Conservation (phyloP, 2,797 vertebrate species). For the Channa striata region DNA sequence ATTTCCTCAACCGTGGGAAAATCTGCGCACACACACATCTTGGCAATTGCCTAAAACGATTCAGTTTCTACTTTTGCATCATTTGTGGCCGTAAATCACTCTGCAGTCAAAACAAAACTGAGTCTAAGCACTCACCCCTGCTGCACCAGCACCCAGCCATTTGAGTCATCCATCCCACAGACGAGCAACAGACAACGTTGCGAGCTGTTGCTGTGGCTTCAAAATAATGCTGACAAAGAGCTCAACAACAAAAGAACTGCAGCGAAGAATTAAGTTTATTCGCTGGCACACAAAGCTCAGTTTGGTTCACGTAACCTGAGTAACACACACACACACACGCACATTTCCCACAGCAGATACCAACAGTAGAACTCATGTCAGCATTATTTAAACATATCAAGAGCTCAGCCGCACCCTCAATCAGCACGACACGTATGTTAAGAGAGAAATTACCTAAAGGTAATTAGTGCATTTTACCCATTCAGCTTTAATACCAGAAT, state of each 20-base stretch:
- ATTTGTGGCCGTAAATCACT: conserved; percentile 43
- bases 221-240: conserved; percentile 51
- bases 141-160: conserved; percentile 41
- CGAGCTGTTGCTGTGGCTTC: conserved; percentile 28
- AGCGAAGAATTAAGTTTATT: not conserved
- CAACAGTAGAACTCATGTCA: conserved; percentile 27
- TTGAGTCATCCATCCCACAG: conserved; percentile 46
- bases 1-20: not conserved
- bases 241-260: conserved; percentile 6
- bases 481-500: conserved; percentile 24
- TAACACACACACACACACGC: not conserved
- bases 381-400: conserved; percentile 32
- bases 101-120: conserved; percentile 42
- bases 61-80: conserved; percentile 32
- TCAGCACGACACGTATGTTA: not conserved
- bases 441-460: not conserved
- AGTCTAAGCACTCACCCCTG: conserved; percentile 28
- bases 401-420: conserved; percentile 3
- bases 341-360: conserved; percentile 25
- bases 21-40: not conserved
- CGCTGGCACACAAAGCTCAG: conserved; percentile 1
- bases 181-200: conserved; percentile 29
- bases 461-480: conserved; percentile 35
- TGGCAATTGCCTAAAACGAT: conserved; percentile 18
- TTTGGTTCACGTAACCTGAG: not conserved